These are phyloP conservation scores for Megastigmus dorsalis DNA, from an alignment of 2,888 invertebrate genomes.

Conservation along the genomic window DNA sequence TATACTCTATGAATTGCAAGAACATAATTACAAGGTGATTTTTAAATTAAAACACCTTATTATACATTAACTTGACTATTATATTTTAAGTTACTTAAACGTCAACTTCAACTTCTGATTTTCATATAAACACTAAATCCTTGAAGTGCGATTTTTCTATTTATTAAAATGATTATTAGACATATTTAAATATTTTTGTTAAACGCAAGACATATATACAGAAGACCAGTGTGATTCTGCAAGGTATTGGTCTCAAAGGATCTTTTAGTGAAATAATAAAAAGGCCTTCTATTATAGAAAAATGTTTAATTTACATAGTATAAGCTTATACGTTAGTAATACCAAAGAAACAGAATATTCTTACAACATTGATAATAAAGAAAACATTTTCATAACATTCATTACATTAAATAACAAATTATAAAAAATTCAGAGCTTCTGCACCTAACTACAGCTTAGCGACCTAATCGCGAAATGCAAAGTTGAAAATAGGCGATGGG, in stretches of 20 bases:
- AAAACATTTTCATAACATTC: slow-evolving; percentile 72
- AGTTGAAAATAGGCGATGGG: neutral
- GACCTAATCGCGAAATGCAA: slow-evolving; percentile 27
- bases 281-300: slow-evolving; percentile 65
- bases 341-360: slow-evolving; percentile 71
- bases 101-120: neutral
- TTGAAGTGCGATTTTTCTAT: neutral
- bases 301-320: slow-evolving; percentile 70
- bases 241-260: slow-evolving; percentile 21
- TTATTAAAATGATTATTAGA: neutral
- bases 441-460: slow-evolving; percentile 56
- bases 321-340: slow-evolving; percentile 72
- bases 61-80: slow-evolving; percentile 17
- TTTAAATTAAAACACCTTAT: slow-evolving; percentile 17
- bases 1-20: too few species aligned
- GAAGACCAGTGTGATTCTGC: slow-evolving; percentile 3
- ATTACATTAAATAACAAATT: slow-evolving; percentile 74
- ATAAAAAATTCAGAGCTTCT: slow-evolving; percentile 69
- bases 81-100: neutral
- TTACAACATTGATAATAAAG: slow-evolving; percentile 70
- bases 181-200: neutral
- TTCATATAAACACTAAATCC: neutral
- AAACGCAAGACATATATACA: neutral
- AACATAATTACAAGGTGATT: slow-evolving; percentile 56
- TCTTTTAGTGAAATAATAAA: slow-evolving; percentile 41